Evolutionary conservation across 2,888 invertebrate species (phyloP), one percentile per base, ranked within the genome.

Genomic region (Xanthostigma xanthostigma): DNA sequence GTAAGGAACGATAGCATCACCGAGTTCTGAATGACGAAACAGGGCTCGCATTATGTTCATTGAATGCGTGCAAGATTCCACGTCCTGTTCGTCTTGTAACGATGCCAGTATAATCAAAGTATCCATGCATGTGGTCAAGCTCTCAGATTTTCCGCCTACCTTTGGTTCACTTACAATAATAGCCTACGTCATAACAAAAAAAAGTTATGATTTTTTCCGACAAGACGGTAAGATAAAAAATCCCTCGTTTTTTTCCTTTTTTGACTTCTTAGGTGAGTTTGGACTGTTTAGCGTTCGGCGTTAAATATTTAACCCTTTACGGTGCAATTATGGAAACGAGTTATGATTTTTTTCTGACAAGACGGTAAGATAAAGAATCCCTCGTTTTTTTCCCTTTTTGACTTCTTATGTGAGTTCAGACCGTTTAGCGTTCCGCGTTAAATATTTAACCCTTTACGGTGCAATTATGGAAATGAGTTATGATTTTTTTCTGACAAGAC

Each of bases 31-130:
- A 64, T 87, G 83, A 36, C 86, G 76, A 62, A 80, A 86, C 39
- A 96, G 64, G 0, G 87, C 82, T 54, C 93, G 73, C 54, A 95
- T 68, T 47, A 93, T 84, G 65, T 96, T 94, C 57, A 90, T 65
- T n/a, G 86, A 78, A 66, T 94, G 95, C 36, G 83, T 77, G 50
- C 80, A 73, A 0, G 75, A 70, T 49, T 77, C 75, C n/a, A 63
- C 60, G 43, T 59, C 56, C 39, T 53, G 54, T 35, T 58, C 51
- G n/a, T 58, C 51, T 0, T 57, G 53, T 52, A 66, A 55, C 33
- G 70, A 55, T 3, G 64, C 70, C 49, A 74, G 60, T 8, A 56
- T 53, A 42, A 85, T 61, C 17, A 86, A 65, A 8, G 65, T 64
- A 0, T 54, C 52, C 72, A 84, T 76, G 52, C 78, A 76, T n/a